Percentiles rank a stretch among this genome's conserved stretches.
These are phyloP conservation scores for Smittia sp. DNA, from an alignment of 2,888 invertebrate genomes.

Conservation along the genomic window DNA sequence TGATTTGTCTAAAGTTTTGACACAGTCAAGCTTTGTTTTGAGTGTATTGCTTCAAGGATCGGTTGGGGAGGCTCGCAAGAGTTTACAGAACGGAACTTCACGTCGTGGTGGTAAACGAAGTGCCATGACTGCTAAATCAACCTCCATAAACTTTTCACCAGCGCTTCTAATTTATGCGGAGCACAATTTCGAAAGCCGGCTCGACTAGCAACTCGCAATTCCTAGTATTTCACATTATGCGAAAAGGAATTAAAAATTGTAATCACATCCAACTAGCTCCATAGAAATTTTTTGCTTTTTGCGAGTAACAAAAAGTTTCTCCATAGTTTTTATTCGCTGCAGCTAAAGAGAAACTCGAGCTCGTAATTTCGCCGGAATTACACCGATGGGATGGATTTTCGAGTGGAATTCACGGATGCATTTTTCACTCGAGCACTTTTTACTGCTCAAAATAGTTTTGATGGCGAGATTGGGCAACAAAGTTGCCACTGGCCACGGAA, in stretches of 20 bases:
- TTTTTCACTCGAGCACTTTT: not conserved
- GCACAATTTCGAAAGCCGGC: too few relatives aligned
- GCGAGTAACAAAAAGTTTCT: not conserved
- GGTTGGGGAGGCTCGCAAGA: too few relatives aligned
- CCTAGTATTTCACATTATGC: not conserved
- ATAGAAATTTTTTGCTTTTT: not conserved
- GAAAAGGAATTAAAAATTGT: not conserved
- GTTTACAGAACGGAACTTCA: too few relatives aligned
- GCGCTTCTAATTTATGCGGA: too few relatives aligned
- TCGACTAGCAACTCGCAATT: not conserved
- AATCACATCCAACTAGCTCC: not conserved
- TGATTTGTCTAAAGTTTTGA: too few relatives aligned
- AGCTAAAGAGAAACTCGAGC: not conserved
- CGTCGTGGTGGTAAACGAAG: too few relatives aligned
- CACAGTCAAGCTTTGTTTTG: too few relatives aligned
- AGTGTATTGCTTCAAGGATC: too few relatives aligned
- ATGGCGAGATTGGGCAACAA: not conserved
- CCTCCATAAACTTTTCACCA: too few relatives aligned
- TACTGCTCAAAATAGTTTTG: not conserved
- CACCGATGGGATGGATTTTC: not conserved
- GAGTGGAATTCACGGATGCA: not conserved
- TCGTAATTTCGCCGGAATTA: conserved; percentile 3
- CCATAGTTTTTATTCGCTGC: not conserved
- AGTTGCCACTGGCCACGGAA: not conserved
- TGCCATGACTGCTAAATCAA: too few relatives aligned